Evolutionary conservation across 1,140 invertebrate species (phyloP).

Genomic region (Delia radicum): DNA sequence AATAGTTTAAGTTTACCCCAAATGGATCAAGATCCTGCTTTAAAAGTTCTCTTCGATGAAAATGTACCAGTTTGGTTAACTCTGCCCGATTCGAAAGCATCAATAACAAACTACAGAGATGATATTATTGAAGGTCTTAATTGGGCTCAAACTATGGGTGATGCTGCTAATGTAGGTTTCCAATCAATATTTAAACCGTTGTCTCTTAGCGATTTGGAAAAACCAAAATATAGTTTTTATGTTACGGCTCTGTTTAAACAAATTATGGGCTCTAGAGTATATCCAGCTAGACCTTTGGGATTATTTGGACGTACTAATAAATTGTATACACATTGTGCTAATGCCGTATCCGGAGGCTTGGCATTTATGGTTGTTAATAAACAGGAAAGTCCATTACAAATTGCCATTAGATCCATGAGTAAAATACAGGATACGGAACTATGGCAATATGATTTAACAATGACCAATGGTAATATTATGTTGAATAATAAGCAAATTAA

Average conservation of each 20-base stretch:
- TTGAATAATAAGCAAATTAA: slow-evolving; percentile 40
- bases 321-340: slow-evolving; percentile 50
- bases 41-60: slow-evolving; percentile 36
- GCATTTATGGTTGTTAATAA: slow-evolving; percentile 52
- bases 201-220: slow-evolving; percentile 37
- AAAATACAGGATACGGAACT: slow-evolving; percentile 40
- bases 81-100: slow-evolving; percentile 34
- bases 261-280: slow-evolving; percentile 51
- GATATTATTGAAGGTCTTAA: slow-evolving; percentile 43
- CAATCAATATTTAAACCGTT: slow-evolving; percentile 48
- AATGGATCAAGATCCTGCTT: slow-evolving; percentile 45
- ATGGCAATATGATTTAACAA: slow-evolving; percentile 46
- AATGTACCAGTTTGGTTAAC: slow-evolving; percentile 48
- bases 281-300: slow-evolving; percentile 40
- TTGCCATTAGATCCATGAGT: slow-evolving; percentile 39
- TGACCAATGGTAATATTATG: slow-evolving; percentile 33
- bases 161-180: slow-evolving; percentile 50
- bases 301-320: slow-evolving; percentile 42
- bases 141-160: slow-evolving; percentile 51
- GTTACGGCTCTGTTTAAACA: slow-evolving; percentile 49
- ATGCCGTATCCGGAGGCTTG: slow-evolving; percentile 44
- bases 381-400: slow-evolving; percentile 39
- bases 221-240: slow-evolving; percentile 43
- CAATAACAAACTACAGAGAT: slow-evolving; percentile 28
- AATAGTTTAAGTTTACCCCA: slow-evolving; percentile 22